Evolutionary conservation across 2,888 invertebrate species (phyloP).

Genomic region (Vanessa cardui): DNA sequence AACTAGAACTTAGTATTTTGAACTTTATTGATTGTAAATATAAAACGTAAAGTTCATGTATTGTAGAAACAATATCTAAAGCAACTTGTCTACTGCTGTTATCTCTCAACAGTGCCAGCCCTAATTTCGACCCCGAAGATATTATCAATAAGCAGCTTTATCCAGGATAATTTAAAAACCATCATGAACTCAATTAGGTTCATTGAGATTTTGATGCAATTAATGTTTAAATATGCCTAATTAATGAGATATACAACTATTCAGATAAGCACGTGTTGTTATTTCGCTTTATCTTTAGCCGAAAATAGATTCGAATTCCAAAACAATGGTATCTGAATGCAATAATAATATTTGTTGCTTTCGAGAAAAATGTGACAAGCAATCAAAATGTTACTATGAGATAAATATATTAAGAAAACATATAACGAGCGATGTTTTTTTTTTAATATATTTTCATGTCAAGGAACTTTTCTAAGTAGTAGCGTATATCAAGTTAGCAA

Average conservation of each 20-base stretch:
- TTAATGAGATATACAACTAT: not conserved
- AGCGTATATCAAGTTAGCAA: slow-evolving; percentile 16
- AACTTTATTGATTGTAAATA: too few relatives aligned
- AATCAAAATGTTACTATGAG: not conserved
- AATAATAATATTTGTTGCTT: not conserved
- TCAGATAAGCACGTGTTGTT: slow-evolving; percentile 5
- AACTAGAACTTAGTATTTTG: too few relatives aligned
- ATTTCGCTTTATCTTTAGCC: slow-evolving; percentile 1
- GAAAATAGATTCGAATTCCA: slow-evolving; percentile 13
- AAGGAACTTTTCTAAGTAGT: slow-evolving; percentile 14
- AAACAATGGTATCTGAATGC: not conserved
- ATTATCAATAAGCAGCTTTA: not conserved
- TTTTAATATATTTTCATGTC: slow-evolving; percentile 8
- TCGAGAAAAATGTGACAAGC: not conserved
- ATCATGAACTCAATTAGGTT: not conserved
- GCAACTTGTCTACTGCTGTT: too few relatives aligned
- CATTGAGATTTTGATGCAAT: slow-evolving; percentile 6
- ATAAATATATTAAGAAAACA: not conserved
- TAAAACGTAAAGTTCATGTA: too few relatives aligned
- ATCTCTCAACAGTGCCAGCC: too few relatives aligned
- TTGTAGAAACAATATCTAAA: too few relatives aligned
- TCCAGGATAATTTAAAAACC: not conserved
- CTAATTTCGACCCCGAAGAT: not conserved
- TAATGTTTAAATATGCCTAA: not conserved
- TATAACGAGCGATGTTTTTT: too few relatives aligned